These are phyloP conservation scores for Pentalonia nigronervosa DNA, from an alignment of 1,140 invertebrate genomes.

Conservation along the genomic window DNA sequence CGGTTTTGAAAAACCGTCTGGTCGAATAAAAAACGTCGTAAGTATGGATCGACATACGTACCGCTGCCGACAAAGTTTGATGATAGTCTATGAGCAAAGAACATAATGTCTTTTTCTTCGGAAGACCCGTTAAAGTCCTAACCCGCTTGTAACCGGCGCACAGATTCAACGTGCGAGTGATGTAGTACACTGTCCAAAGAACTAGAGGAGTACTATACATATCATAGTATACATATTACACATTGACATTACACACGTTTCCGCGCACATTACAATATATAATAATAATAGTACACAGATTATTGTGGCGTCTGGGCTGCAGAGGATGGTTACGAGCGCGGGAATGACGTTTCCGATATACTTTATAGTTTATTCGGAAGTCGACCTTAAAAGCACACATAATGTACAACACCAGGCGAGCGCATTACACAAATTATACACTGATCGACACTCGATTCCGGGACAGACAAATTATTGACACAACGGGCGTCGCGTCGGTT, in stretches of 20 bases:
- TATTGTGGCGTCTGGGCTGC: not conserved
- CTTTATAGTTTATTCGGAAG: slow-evolving; percentile 5
- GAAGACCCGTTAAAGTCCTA: not conserved
- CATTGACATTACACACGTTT: not conserved
- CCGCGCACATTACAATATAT: not conserved
- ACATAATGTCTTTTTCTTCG: too few relatives aligned
- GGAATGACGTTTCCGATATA: slow-evolving; percentile 13
- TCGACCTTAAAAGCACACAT: not conserved
- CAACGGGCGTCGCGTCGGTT: not conserved
- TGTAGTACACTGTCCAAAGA: not conserved
- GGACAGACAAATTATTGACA: slow-evolving; percentile 51
- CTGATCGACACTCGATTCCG: slow-evolving; percentile 41
- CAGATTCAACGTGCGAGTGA: not conserved
- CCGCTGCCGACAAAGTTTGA: too few relatives aligned
- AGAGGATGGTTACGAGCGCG: too few relatives aligned
- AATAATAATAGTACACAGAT: not conserved
- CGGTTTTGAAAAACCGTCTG: too few relatives aligned
- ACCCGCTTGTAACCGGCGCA: not conserved
- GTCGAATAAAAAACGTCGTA: too few relatives aligned
- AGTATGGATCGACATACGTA: too few relatives aligned
- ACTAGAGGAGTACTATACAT: too few relatives aligned
- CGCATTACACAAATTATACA: not conserved
- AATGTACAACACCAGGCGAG: not conserved
- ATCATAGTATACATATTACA: not conserved
- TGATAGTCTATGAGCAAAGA: too few relatives aligned